Percentiles rank a stretch among this genome's conserved stretches.
These are phyloP conservation scores for Falco punctatus DNA, from an alignment of 2,113 vertebrate species.

Conservation along the genomic window DNA sequence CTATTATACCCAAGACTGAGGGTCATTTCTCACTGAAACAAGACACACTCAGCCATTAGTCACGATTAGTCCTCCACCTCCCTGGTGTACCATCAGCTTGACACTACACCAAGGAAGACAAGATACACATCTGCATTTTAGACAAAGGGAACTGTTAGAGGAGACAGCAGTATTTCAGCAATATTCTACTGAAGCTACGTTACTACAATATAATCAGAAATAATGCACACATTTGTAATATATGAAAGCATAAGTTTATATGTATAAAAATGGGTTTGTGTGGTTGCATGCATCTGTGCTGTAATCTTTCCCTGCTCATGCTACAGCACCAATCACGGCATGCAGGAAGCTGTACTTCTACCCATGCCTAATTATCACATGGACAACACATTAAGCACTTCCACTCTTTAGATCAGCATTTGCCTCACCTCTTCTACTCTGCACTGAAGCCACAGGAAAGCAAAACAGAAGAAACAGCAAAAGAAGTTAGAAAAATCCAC, in stretches of 20 bases:
- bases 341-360: neutral
- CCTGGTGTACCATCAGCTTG: neutral
- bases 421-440: slow-evolving; percentile 98
- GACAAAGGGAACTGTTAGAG: neutral
- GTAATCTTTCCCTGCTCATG: neutral
- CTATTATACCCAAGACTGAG: neutral
- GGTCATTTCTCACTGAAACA: neutral
- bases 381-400: neutral
- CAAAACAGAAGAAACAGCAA: slow-evolving; percentile 74
- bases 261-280: neutral
- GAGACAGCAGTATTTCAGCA: neutral
- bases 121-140: neutral
- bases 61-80: neutral
- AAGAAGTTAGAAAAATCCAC: slow-evolving; percentile 71
- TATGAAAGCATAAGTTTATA: neutral
- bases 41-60: neutral
- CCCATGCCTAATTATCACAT: neutral
- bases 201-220: neutral
- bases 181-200: neutral
- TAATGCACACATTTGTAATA: neutral
- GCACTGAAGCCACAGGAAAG: slow-evolving; percentile 89
- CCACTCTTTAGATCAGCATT: neutral
- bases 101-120: neutral
- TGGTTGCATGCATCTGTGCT: neutral
- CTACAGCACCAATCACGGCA: neutral